Base-by-base conservation (phyloP, 2,113 vertebrate genomes). In the Aix galericulata region DNA sequence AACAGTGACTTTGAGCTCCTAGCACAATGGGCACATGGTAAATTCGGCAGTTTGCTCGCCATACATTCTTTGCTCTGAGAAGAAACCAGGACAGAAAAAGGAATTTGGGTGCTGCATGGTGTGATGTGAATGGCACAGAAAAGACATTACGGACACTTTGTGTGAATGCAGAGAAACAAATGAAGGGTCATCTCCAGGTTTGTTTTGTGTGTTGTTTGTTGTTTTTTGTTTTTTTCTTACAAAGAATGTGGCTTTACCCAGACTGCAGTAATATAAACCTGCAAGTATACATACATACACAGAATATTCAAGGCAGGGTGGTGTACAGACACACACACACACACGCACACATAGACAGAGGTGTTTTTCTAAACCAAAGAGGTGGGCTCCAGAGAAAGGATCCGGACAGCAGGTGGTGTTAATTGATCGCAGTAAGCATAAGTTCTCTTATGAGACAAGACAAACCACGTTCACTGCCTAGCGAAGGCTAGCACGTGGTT, bases 31-130 rank as follows among this genome's bases (percentile, higher is more conserved):
- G 87, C 87, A 91, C 68, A 20, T 27, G 4, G 15, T 77, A 94
- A 95, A 95, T 89, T 95, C 95, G 92, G 82, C 80, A n/a, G 29
- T 86, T 93, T 71, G 29, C 90, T 68, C 68, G 89, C 86, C 88
- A 72, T n/a, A 95, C 90, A 64, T 88, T 94, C 95, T 72, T 79
- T 72, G 88, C 79, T 69, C 89, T 75, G 77, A 67, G 88, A 73
- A 94, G 74, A 95, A 97, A 90, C 74, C 67, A 40, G 84, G 73
- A 71, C 0, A 0, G 22, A 56, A 25, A 64, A 73, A 77, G 82
- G 86, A 88, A 58, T 62, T 66, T 4, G 7, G 82, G 80, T 81
- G 82, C 69, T 96, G 82, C 72, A 42, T 20, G 86, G 83, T 59
- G 0, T 3, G 64, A 82, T 58, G 84, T 7, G 8, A 86, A 62